Conservation (phyloP, 1,140 invertebrate species). For the Micrasema minimum region DNA sequence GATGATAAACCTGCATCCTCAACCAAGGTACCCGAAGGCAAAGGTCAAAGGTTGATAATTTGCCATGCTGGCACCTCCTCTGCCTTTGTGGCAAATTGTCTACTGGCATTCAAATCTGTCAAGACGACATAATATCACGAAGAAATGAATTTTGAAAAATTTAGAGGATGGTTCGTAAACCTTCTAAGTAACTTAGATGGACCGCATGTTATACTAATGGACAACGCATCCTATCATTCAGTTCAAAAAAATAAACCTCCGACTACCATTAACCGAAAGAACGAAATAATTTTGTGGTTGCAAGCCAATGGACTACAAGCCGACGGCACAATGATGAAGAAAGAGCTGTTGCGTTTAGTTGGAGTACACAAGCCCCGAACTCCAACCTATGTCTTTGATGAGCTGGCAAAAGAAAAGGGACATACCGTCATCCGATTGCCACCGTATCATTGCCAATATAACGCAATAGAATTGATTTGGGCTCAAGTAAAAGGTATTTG, state of each 20-base stretch:
- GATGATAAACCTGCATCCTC: neutral
- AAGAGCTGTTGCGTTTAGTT: conserved; percentile 5
- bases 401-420: conserved; percentile 12
- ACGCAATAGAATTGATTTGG: conserved; percentile 55
- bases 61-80: conserved; percentile 13
- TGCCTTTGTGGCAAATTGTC: conserved; percentile 38
- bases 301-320: conserved; percentile 6
- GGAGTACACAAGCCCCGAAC: neutral
- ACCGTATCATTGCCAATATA: conserved; percentile 54
- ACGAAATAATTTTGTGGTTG: conserved; percentile 13
- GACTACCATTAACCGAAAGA: conserved; percentile 43
- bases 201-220: conserved; percentile 49
- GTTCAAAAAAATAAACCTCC: conserved; percentile 53
- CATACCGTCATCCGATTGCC: conserved; percentile 52
- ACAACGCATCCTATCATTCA: conserved; percentile 53
- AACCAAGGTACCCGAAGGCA: neutral
- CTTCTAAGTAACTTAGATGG: conserved; percentile 44
- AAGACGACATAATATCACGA: conserved; percentile 51
- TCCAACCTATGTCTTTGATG: conserved; percentile 36
- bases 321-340: conserved; percentile 16
- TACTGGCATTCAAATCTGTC: conserved; percentile 46
- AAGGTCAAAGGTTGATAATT: conserved; percentile 15
- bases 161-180: conserved; percentile 49
- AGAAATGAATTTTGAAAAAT: conserved; percentile 51
- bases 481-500: conserved; percentile 45